Conservation (phyloP, 2,113 vertebrate species). For the Pagrus major region DNA sequence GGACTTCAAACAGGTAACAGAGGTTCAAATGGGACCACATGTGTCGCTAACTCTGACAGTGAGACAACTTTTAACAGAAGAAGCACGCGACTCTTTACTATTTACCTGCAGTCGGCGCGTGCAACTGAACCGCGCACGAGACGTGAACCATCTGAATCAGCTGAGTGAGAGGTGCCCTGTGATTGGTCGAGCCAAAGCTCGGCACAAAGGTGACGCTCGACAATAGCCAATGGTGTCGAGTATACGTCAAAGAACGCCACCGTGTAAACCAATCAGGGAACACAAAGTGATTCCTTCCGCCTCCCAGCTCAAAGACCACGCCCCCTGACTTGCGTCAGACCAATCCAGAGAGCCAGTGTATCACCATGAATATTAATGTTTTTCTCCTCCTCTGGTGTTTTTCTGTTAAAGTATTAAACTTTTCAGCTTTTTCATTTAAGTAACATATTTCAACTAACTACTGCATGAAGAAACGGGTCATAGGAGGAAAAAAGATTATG, state of each 20-base stretch:
- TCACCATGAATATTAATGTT: background rate
- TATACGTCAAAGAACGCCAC: conserved; percentile 80
- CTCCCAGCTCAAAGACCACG: conserved; percentile 13
- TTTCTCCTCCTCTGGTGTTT: background rate
- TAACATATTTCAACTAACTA: no score
- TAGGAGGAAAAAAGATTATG: background rate
- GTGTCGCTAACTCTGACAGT: rapidly evolving
- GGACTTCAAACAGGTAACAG: background rate
- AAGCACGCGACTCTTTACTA: rapidly evolving
- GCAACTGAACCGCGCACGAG: no score
- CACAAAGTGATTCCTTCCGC: background rate
- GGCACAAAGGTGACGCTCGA: background rate
- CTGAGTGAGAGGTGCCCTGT: conserved; percentile 60
- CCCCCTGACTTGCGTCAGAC: background rate
- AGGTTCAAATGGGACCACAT: background rate
- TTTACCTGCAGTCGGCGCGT: background rate
- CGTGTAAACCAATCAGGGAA: conserved; percentile 49
- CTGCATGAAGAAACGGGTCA: background rate
- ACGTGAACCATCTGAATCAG: conserved; percentile 59
- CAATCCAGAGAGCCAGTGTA: background rate
- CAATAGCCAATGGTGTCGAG: conserved; percentile 61
- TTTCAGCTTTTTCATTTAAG: no score
- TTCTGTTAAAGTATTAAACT: background rate
- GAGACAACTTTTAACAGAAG: background rate
- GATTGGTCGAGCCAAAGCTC: conserved; percentile 66